Evolutionary conservation across 2,797 vertebrate genomes (phyloP).

Genomic region (Chelon auratus): DNA sequence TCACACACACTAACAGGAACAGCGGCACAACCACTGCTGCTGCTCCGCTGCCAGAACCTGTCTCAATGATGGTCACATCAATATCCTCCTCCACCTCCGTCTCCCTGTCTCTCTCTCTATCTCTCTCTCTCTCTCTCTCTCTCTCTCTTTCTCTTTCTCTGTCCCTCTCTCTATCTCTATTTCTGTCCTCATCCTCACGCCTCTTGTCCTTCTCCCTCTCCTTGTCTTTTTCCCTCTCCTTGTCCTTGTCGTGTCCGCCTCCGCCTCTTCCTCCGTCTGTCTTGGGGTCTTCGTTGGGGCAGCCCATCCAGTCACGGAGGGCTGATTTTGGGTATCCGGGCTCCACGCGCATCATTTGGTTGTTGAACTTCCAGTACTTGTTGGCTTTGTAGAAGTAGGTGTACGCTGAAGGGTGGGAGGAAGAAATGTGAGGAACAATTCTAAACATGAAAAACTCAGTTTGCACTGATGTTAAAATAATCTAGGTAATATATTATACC

Average conservation of each 20-base stretch:
- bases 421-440: slow-evolving; percentile 16
- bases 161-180: slow-evolving; percentile 29
- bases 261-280: slow-evolving; percentile 77
- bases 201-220: slow-evolving; percentile 20
- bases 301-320: slow-evolving; percentile 91
- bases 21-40: slow-evolving; percentile 87
- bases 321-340: slow-evolving; percentile 92
- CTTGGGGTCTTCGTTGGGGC: slow-evolving; percentile 86
- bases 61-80: slow-evolving; percentile 82
- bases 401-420: slow-evolving; percentile 80
- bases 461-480: background rate
- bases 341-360: slow-evolving; percentile 91
- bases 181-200: slow-evolving; percentile 65
- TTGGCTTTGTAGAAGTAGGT: slow-evolving; percentile 96
- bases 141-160: slow-evolving; percentile 33
- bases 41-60: slow-evolving; percentile 28
- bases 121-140: slow-evolving; percentile 33
- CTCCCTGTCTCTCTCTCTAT: slow-evolving; percentile 22
- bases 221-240: slow-evolving; percentile 63
- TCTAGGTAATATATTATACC: background rate
- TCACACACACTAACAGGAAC: slow-evolving; percentile 88
- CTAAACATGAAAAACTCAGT: background rate
- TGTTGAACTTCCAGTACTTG: slow-evolving; percentile 95
- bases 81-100: slow-evolving; percentile 65
- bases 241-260: slow-evolving; percentile 74